Base-by-base conservation (phyloP, 2,888 invertebrate species). In the Philaethria dido region DNA sequence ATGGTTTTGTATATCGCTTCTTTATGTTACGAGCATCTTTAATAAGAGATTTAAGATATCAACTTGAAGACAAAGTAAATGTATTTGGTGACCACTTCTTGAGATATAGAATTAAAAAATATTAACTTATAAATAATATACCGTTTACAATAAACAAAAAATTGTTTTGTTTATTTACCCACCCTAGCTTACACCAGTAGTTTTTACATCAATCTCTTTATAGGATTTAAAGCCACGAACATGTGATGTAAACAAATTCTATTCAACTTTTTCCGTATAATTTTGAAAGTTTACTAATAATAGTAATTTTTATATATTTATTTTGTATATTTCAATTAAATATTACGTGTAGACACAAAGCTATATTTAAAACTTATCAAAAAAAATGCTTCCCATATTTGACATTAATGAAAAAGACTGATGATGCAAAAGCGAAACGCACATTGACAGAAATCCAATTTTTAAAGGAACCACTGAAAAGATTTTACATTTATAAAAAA, bases 401-500 rank as follows among this genome's bases (percentile, higher is more conserved):
- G 44, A 60, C 45, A 60, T 59, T 69, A 69, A 73, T 66, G 68
- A 71, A 66, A 66, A 74, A 75, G 75, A 75, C 75, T 74, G 74
- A 75, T 75, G 69, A 72, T 71, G 69, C 72, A 72, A 70, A 64
- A 45, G 69, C 52, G 59, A 68, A 66, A 50, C 68, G 68, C 54
- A 67, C 69, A 45, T 69, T 61, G 65, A 62, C 64, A 59, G 62
- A 62, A 65, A 64, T 33, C 44, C 45, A 59, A 47, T 65, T 69
- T 57, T 33, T 64, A 66, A 65, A 61, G n/a, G 44, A 55, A 69
- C 62, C 66, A 55, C 64, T 69, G 70, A 62, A 60, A 82, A 79
- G 78, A 80, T 80, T 81, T 81, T 80, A 82, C 78, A 77, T 75
- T 78, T 78, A 82, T 83, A 82, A 83, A 92, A 86, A 93, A 93